Percentiles rank a stretch among this genome's conserved stretches.
Evolutionary conservation across 2,113 vertebrate genomes (phyloP).

Genomic region (Tamias sibiricus): DNA sequence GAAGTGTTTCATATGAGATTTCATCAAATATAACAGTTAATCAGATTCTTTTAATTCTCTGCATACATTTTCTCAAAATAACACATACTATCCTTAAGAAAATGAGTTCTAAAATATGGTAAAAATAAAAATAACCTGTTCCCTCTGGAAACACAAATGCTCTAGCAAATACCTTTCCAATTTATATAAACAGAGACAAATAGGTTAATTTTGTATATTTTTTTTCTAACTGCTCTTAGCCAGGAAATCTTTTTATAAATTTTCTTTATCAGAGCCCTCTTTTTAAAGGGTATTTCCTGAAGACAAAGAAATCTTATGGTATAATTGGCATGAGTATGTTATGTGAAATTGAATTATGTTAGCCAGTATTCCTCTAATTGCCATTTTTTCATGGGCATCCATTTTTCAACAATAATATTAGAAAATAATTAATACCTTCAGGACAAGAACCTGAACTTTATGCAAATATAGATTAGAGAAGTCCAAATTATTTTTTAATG

Average conservation of each 20-base stretch:
- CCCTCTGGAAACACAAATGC: conserved; percentile 33
- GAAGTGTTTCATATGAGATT: conserved; percentile 61
- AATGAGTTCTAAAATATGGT: conserved; percentile 67
- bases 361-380: conserved; percentile 56
- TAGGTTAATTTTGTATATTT: conserved; percentile 69
- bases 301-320: conserved; percentile 36
- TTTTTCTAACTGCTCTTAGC: conserved; percentile 35
- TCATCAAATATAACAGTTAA: conserved; percentile 66
- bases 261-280: conserved; percentile 29
- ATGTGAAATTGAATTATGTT: conserved; percentile 37
- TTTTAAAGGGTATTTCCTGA: conserved; percentile 61
- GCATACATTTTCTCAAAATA: conserved; percentile 78
- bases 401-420: conserved; percentile 79
- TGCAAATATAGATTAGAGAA: conserved; percentile 79
- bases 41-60: conserved; percentile 75
- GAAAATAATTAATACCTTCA: conserved; percentile 82
- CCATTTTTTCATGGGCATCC: conserved; percentile 64
- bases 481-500: conserved; percentile 82
- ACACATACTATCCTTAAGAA: conserved; percentile 64
- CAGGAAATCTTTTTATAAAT: conserved; percentile 33
- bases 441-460: conserved; percentile 78
- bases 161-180: conserved; percentile 37
- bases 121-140: conserved; percentile 69
- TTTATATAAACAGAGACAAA: conserved; percentile 73
- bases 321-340: conserved; percentile 53